Percentiles rank a stretch among this genome's conserved stretches.
Evolutionary conservation across 2,888 invertebrate genomes (phyloP).

Genomic region (Geophilus truncorum): DNA sequence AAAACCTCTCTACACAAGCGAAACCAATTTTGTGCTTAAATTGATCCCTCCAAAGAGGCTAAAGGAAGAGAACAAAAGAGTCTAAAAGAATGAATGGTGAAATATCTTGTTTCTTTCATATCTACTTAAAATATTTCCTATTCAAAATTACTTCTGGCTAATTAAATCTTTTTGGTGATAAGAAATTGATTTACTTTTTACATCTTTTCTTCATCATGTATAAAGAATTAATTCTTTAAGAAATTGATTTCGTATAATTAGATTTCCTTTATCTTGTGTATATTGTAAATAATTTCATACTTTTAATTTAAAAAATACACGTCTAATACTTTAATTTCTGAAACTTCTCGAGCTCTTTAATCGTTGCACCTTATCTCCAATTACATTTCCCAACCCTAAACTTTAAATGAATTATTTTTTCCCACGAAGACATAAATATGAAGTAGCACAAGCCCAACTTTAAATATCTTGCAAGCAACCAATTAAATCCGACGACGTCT

Average conservation of each 20-base stretch:
- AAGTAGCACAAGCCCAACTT: background rate
- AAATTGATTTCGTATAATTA: too few relatives aligned
- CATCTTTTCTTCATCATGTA: too few relatives aligned
- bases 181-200: too few relatives aligned
- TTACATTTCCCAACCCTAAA: too few relatives aligned
- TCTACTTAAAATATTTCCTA: background rate
- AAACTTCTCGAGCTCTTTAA: too few relatives aligned
- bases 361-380: too few relatives aligned
- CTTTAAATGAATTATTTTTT: too few relatives aligned
- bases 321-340: too few relatives aligned
- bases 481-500: background rate
- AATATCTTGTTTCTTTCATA: background rate
- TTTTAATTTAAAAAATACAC: too few relatives aligned
- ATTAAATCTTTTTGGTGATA: background rate
- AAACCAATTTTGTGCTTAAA: background rate
- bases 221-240: too few relatives aligned
- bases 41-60: background rate
- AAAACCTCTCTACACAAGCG: background rate
- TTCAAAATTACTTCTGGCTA: background rate
- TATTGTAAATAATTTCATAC: too few relatives aligned
- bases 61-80: background rate
- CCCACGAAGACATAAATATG: background rate
- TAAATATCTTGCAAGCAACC: background rate
- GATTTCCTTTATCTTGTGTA: too few relatives aligned
- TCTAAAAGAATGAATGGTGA: background rate